Base-by-base conservation (phyloP, 1,140 invertebrate genomes). In the Melitaea cinxia region DNA sequence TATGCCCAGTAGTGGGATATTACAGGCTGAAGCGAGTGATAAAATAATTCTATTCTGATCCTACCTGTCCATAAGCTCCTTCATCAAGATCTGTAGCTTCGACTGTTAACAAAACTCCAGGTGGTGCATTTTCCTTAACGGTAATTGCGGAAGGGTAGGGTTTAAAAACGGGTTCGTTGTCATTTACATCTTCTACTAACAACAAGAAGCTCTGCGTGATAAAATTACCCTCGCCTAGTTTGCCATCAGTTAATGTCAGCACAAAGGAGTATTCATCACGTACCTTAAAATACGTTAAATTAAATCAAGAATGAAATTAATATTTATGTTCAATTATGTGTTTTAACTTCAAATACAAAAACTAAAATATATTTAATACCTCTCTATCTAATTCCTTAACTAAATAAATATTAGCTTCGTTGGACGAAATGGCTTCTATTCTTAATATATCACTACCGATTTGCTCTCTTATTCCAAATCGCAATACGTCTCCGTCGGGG, bases 121-220 rank as follows among this genome's bases (percentile, higher is more conserved):
- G 94, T 0, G 92, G 87, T 33, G 95, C 94, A 83, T 98, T 94
- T 92, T 98, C 97, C 49, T 93, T 93, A 2, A 98, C 92, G 53
- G 94, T 94, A 52, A 98, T 91, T 26, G 96, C 95, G 3, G 95
- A 94, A 65, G 95, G 95, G 89, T 97, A 97, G 10, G 96, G 95
- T 75, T 95, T 94, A 85, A 98, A 98, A 50, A 97, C 93, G 2
- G 97, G 97, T 65, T 94, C 94, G 91, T 97, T 97, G 91, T 98
- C 97, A 76, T 98, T 98, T 7, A 97, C 95, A 85, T 98, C 97
- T 90, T 98, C 97, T 0, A 98, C 96, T 49, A 98, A 91, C 12
- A 98, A 88, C 56, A 98, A 89, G 55, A 98, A 93, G 78, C 96
- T 97, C 91, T 98, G 97, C 3, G 96, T 97, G 60, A 98, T 95